phyloP scores from a whole-genome alignment of 1,140 invertebrate genomes.

The Cydia pomonella region DNA sequence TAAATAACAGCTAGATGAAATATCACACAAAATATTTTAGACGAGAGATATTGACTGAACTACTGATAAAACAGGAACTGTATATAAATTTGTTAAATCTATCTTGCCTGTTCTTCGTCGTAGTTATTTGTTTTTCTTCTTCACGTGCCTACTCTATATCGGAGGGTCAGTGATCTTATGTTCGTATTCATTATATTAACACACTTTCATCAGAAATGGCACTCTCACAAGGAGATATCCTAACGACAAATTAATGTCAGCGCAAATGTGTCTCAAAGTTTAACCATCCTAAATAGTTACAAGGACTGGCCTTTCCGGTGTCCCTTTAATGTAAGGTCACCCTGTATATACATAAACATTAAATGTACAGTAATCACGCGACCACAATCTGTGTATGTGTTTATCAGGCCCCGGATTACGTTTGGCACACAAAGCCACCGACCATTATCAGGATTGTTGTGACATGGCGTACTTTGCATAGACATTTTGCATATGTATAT shows the following conservation, averaged over 20 bases:
- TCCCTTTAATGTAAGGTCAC: not conserved
- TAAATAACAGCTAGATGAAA: too few species aligned
- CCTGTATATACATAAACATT: not conserved
- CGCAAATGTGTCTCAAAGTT: constrained; percentile 3
- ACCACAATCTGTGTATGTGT: constrained; percentile 9
- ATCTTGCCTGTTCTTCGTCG: too few species aligned
- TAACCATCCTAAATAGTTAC: constrained; percentile 8
- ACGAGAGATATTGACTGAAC: too few species aligned
- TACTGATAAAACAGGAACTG: too few species aligned
- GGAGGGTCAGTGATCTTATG: too few species aligned
- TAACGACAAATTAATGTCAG: constrained; percentile 12
- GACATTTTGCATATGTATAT: not conserved
- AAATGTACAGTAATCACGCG: not conserved
- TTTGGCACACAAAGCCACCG: constrained; percentile 7
- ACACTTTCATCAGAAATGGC: not conserved
- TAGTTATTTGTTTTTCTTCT: too few species aligned
- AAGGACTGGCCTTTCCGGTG: constrained; percentile 1
- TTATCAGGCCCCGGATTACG: constrained; percentile 11
- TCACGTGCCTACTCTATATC: too few species aligned
- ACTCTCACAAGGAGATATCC: not conserved
- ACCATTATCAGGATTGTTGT: constrained; percentile 24
- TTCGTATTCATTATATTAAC: not conserved
- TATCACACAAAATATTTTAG: too few species aligned
- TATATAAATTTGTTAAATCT: too few species aligned
- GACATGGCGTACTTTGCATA: not conserved